These are phyloP conservation scores for Onychomys leucogaster DNA, from an alignment of 2,797 vertebrate species.

Conservation along the genomic window DNA sequence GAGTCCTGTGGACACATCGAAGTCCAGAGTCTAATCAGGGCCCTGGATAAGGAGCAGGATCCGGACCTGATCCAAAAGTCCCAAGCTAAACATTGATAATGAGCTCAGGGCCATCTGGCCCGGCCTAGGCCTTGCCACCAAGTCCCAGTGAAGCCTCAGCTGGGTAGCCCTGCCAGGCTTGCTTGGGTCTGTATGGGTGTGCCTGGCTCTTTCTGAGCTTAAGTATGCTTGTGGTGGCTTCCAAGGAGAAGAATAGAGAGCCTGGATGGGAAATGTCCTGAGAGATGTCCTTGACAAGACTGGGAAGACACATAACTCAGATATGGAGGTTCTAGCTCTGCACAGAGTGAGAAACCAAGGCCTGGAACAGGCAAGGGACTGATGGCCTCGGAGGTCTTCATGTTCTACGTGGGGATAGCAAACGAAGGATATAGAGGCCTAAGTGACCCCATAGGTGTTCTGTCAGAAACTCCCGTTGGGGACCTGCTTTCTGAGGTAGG, in stretches of 20 bases:
- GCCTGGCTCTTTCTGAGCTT: not conserved
- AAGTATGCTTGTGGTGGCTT: not conserved
- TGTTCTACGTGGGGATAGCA: not conserved
- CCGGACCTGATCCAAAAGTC: not conserved
- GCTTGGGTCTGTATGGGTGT: not conserved
- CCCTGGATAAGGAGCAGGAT: slow-evolving; percentile 65
- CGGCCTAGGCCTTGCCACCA: not conserved
- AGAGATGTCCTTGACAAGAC: not conserved
- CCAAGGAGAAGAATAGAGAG: not conserved
- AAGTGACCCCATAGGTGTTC: not conserved
- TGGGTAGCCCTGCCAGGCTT: rapidly evolving
- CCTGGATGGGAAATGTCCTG: not conserved
- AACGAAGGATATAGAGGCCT: not conserved
- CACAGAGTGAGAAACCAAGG: not conserved
- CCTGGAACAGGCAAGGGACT: not conserved
- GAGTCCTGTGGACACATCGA: slow-evolving; percentile 14
- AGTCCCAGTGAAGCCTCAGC: not conserved
- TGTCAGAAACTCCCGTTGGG: not conserved
- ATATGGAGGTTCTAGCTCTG: not conserved
- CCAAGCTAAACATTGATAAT: slow-evolving; percentile 74
- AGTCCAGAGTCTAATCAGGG: slow-evolving; percentile 54
- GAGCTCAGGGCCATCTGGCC: not conserved
- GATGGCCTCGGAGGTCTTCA: not conserved
- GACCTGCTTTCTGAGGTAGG: not conserved
- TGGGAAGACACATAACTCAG: not conserved